Percentiles rank a stretch among this genome's conserved stretches.
Evolutionary conservation across 2,113 vertebrate species (phyloP).

Genomic region (Rhizomys pruinosus): DNA sequence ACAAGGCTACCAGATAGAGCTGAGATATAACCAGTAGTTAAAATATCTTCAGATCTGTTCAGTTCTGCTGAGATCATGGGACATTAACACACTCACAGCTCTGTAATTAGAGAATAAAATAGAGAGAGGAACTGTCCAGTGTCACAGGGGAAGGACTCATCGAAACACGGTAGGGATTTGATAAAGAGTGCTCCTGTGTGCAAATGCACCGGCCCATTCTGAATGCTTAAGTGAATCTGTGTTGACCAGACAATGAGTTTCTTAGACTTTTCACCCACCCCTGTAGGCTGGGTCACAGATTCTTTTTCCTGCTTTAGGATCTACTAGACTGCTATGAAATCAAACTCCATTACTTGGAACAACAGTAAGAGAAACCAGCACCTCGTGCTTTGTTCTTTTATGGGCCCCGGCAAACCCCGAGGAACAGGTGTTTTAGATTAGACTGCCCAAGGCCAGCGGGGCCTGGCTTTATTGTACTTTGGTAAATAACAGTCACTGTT

Average conservation of each 20-base stretch:
- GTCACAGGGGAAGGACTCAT: not conserved
- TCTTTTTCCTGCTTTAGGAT: conserved; percentile 63
- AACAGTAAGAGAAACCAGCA: conserved; percentile 37
- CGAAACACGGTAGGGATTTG: not conserved
- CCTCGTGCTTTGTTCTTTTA: conserved; percentile 69
- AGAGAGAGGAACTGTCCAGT: not conserved
- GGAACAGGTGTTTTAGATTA: conserved; percentile 82
- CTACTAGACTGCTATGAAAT: conserved; percentile 60
- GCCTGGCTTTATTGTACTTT: conserved; percentile 75
- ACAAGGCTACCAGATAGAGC: not conserved
- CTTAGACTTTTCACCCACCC: conserved; percentile 45
- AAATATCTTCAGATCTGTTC: not conserved
- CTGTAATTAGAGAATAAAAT: not conserved
- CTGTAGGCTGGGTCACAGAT: not conserved
- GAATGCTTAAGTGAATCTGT: not conserved
- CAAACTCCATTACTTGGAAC: conserved; percentile 62
- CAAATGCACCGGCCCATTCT: not conserved
- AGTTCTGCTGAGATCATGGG: not conserved
- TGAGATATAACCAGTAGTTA: conserved; percentile 22
- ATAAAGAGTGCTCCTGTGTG: not conserved
- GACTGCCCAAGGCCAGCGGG: conserved; percentile 69
- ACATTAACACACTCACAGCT: not conserved
- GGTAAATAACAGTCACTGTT: conserved; percentile 83
- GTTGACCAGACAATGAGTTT: conserved; percentile 4
- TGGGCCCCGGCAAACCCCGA: not conserved